phyloP scores from a whole-genome alignment of 1,140 invertebrate species.

The Tetramorium simillimum region DNA sequence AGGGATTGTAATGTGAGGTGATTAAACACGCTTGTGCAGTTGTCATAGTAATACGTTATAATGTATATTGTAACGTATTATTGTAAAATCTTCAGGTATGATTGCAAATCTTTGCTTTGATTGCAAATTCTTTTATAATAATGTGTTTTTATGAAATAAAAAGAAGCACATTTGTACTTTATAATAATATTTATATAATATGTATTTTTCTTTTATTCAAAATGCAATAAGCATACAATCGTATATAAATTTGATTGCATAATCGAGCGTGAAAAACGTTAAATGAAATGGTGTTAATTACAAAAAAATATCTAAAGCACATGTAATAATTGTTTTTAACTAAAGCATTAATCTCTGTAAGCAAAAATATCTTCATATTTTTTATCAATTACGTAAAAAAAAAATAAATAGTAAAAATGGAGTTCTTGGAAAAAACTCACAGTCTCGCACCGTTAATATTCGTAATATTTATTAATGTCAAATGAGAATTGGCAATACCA shows the following conservation, averaged over 20 bases:
- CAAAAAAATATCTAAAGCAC: background rate
- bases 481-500: background rate
- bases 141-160: slow-evolving; percentile 56
- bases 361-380: slow-evolving; percentile 2
- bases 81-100: slow-evolving; percentile 13
- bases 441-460: background rate
- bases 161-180: slow-evolving; percentile 37
- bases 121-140: slow-evolving; percentile 62
- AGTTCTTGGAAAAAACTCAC: background rate
- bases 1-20: slow-evolving; percentile 31
- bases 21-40: background rate
- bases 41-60: background rate
- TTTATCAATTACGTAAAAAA: background rate
- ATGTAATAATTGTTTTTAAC: background rate
- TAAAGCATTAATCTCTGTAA: background rate
- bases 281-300: background rate
- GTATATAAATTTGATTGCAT: background rate
- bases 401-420: slow-evolving; percentile 8
- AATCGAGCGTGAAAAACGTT: background rate
- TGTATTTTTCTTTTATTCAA: background rate
- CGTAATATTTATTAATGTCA: background rate
- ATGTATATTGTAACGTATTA: slow-evolving; percentile 33
- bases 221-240: background rate
- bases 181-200: slow-evolving; percentile 13
- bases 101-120: background rate